phyloP scores from a whole-genome alignment of 2,888 invertebrate species.

The Oeneis ivallda region DNA sequence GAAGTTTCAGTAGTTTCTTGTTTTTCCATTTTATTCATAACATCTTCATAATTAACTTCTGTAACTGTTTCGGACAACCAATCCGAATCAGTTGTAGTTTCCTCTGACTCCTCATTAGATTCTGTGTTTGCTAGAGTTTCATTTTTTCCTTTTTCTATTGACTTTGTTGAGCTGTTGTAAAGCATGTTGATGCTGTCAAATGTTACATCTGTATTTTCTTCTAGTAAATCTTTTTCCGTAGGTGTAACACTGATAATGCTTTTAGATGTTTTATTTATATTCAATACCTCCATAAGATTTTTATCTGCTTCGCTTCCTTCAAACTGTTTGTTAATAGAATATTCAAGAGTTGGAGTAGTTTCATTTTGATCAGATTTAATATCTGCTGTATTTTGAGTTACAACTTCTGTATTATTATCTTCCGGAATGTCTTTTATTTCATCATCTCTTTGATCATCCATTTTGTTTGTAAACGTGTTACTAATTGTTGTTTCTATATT shows the following conservation, averaged over 20 bases:
- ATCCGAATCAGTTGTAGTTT: conserved; percentile 57
- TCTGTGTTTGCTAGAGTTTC: conserved; percentile 43
- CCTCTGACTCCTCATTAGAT: conserved; percentile 42
- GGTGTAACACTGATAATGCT: conserved; percentile 30
- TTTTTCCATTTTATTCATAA: conserved; percentile 56
- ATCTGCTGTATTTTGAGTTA: conserved; percentile 10
- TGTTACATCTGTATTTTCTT: conserved; percentile 59
- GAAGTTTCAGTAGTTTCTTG: conserved; percentile 56
- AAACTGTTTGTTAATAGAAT: conserved; percentile 50
- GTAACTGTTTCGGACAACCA: conserved; percentile 68
- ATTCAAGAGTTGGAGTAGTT: conserved; percentile 41
- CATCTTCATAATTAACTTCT: conserved; percentile 60
- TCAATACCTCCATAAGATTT: conserved; percentile 50
- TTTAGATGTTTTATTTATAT: conserved; percentile 39
- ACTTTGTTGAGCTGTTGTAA: conserved; percentile 67
- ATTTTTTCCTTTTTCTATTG: conserved; percentile 49
- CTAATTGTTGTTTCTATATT: conserved; percentile 30
- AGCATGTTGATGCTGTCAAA: conserved; percentile 65
- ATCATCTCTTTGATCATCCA: conserved; percentile 20
- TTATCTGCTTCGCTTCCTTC: conserved; percentile 47
- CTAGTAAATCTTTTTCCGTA: conserved; percentile 36
- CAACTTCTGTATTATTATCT: conserved; percentile 17
- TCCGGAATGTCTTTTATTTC: conserved; percentile 14
- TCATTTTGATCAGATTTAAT: conserved; percentile 18
- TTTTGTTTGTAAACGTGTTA: conserved; percentile 26